Base-by-base conservation (phyloP, 2,797 vertebrate species). In the Crenichthys baileyi region DNA sequence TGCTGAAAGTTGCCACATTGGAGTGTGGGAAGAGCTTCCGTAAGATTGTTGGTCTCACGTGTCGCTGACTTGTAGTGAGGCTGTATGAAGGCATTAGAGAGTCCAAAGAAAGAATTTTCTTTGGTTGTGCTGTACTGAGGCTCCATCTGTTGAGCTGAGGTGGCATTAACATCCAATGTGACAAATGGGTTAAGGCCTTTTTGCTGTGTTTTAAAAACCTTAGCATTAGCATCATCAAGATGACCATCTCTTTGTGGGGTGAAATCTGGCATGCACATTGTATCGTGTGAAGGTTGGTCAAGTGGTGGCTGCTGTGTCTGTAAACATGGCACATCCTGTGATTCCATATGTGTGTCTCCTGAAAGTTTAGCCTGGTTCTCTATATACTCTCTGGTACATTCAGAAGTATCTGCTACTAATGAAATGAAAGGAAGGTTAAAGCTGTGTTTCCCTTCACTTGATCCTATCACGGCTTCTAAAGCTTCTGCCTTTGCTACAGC, bases 401-500 rank as follows among this genome's bases (percentile, higher is more conserved):
- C 77, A 2, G 70, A 26, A 51, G 31, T 63, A 15, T 58, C 55
- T 26, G 24, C n/a, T 58, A 68, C 53, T 46, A 51, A 67, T 55
- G 24, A 67, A 76, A 67, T 53, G 13, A 67, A 2, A 76, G 50
- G 6, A 36, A 36, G 36, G 36, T 76, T 76, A 76, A 31, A 53
- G 31, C n/a, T 55, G 61, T 53, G 36, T 36, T 5, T 41, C 29
- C 48, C 61, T 76, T 46, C 36, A 70, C 50, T 70, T 41, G 50
- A 7, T 55, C 16, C 36, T 44, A 44, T n/a, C 63, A 70, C 41
- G 15, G 65, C 39, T 76, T 56, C 39, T 70, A 76, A 76, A 46
- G 36, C 16, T 53, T 76, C 50, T 70, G 50, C 51, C 75, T 68
- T 76, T 55, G 31, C 24, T 53, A 70, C 16, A 12, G 50, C 70